Percentiles rank a stretch among this genome's conserved stretches.
These are phyloP conservation scores for Pectinophora gossypiella DNA, from an alignment of 1,140 invertebrate species.

Conservation along the genomic window DNA sequence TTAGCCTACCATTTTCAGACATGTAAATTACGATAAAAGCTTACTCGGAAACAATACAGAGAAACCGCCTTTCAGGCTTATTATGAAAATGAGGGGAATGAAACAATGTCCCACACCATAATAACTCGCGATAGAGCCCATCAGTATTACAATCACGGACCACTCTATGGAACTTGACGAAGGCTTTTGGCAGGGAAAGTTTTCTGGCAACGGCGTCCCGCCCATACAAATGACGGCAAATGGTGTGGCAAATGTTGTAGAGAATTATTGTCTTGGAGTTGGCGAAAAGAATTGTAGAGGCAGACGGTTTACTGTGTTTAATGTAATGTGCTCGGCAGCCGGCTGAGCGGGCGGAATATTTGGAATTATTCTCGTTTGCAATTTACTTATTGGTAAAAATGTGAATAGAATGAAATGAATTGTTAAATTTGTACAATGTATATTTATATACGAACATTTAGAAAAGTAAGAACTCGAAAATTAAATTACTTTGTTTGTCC, in stretches of 20 bases:
- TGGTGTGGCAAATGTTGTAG: slow-evolving; percentile 30
- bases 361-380: too few species aligned
- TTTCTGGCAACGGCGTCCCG: slow-evolving; percentile 40
- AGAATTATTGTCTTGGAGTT: slow-evolving; percentile 22
- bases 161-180: slow-evolving; percentile 62
- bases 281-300: not conserved
- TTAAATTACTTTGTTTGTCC: too few species aligned
- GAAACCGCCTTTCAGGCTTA: not conserved
- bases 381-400: too few species aligned
- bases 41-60: not conserved
- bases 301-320: not conserved
- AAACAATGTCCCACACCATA: not conserved
- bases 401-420: too few species aligned
- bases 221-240: slow-evolving; percentile 62
- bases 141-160: slow-evolving; percentile 57
- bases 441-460: too few species aligned
- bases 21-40: not conserved
- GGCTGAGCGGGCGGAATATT: too few species aligned
- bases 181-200: slow-evolving; percentile 58
- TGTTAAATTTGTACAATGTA: too few species aligned
- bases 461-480: too few species aligned
- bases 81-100: not conserved
- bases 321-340: not conserved
- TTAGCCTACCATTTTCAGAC: too few species aligned
- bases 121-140: slow-evolving; percentile 10